phyloP scores from a whole-genome alignment of 2,888 invertebrate species.

The Melanargia galathea region DNA sequence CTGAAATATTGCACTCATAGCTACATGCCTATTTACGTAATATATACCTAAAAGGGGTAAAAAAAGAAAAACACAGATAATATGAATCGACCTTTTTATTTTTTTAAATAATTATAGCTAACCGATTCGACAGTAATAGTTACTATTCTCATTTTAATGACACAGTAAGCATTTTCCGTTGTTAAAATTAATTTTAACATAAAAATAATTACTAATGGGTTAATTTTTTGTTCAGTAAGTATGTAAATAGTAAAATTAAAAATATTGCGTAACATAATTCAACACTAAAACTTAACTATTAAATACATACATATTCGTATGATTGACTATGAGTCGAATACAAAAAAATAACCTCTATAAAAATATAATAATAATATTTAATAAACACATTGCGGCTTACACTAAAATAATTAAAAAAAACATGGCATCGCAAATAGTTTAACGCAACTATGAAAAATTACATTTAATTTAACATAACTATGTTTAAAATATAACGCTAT shows the following conservation, averaged over 20 bases:
- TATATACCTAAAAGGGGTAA: background rate
- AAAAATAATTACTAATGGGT: conserved; percentile 70
- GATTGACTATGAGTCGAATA: conserved; percentile 70
- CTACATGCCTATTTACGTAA: too few relatives aligned
- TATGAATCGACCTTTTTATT: conserved; percentile 81
- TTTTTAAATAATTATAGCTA: conserved; percentile 84
- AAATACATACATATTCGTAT: conserved; percentile 65
- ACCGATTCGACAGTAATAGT: conserved; percentile 81
- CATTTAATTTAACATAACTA: conserved; percentile 50
- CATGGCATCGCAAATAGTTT: conserved; percentile 77
- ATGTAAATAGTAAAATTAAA: conserved; percentile 59
- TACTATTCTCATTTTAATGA: conserved; percentile 79
- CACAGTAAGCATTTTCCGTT: conserved; percentile 81
- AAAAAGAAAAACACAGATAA: conserved; percentile 57
- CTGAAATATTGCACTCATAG: too few relatives aligned
- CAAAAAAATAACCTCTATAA: conserved; percentile 79
- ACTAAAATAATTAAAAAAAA: conserved; percentile 71
- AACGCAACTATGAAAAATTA: conserved; percentile 50
- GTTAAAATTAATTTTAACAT: conserved; percentile 66
- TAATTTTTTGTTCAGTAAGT: conserved; percentile 70
- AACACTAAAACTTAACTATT: conserved; percentile 74
- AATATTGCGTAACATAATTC: conserved; percentile 69
- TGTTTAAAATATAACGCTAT: conserved; percentile 48
- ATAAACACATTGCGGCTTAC: conserved; percentile 71
- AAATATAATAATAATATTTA: conserved; percentile 76